phyloP scores from a whole-genome alignment of 2,113 vertebrate genomes.

The Oxygymnocypris stewartii region DNA sequence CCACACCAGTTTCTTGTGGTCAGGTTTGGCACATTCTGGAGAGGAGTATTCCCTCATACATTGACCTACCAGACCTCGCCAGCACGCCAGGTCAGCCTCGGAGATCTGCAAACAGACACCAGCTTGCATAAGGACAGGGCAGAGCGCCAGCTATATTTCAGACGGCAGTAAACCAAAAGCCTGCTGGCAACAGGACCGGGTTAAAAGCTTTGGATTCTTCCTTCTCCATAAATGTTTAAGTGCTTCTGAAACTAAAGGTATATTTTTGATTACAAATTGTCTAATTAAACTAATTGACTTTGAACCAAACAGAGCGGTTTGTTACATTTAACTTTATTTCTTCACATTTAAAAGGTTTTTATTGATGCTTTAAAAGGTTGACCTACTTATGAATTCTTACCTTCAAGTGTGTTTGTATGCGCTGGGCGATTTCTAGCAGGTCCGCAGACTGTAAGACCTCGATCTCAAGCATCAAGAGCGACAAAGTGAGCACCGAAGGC shows the following conservation, averaged over 20 bases:
- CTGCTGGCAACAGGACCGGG: background rate
- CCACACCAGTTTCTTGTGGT: slow-evolving; percentile 93
- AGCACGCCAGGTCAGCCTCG: slow-evolving; percentile 83
- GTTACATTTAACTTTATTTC: background rate
- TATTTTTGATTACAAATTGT: background rate
- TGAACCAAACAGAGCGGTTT: background rate
- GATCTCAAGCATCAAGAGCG: slow-evolving; percentile 90
- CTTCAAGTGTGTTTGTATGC: slow-evolving; percentile 91
- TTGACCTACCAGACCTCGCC: slow-evolving; percentile 89
- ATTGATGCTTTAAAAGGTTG: background rate
- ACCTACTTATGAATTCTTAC: slow-evolving; percentile 64
- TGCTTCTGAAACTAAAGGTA: background rate
- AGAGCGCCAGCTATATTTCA: background rate
- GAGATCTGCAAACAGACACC: slow-evolving; percentile 78
- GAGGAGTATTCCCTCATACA: slow-evolving; percentile 93
- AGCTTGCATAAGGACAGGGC: slow-evolving; percentile 53
- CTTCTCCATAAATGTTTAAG: background rate
- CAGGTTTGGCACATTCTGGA: slow-evolving; percentile 92
- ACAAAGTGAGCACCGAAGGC: slow-evolving; percentile 93
- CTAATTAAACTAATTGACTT: slow-evolving; percentile 8
- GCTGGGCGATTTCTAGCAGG: slow-evolving; percentile 84
- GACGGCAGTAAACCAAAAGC: slow-evolving; percentile 30
- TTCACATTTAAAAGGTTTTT: background rate
- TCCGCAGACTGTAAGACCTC: slow-evolving; percentile 85
- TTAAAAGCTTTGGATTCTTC: background rate